phyloP scores from a whole-genome alignment of 2,797 vertebrate genomes.

The Parauchenoglanis punctatus region DNA sequence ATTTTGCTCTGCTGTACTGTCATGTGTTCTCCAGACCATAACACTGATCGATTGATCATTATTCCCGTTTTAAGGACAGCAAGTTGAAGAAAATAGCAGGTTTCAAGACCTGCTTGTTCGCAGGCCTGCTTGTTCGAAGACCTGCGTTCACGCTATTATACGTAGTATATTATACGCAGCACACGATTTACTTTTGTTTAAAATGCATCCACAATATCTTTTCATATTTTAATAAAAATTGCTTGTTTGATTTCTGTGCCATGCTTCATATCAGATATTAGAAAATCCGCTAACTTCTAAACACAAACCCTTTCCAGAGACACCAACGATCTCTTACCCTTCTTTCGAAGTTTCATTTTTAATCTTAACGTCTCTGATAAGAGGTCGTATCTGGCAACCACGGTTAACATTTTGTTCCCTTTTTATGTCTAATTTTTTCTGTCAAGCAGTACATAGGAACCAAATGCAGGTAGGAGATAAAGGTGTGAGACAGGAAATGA shows the following conservation, averaged over 20 bases:
- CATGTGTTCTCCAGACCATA: neutral
- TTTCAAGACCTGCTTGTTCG: no score
- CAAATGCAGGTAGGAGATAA: neutral
- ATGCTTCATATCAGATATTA: neutral
- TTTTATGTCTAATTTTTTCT: no score
- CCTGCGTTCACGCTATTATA: neutral
- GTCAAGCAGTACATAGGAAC: no score
- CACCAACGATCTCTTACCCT: neutral
- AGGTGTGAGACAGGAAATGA: neutral
- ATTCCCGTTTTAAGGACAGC: neutral
- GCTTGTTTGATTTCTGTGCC: no score
- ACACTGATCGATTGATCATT: no score
- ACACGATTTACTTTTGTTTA: neutral
- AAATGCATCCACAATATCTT: no score
- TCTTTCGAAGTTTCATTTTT: neutral
- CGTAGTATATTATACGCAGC: no score
- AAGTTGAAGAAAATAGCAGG: neutral
- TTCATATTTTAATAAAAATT: no score
- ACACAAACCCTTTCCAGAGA: neutral
- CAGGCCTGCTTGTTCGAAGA: no score
- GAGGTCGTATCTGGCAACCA: no score
- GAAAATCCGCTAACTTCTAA: neutral
- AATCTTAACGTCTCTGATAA: neutral
- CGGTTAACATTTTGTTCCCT: no score
- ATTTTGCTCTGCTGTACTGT: neutral